Conservation (phyloP, 2,113 vertebrate species). For the Megaceryle torquata region DNA sequence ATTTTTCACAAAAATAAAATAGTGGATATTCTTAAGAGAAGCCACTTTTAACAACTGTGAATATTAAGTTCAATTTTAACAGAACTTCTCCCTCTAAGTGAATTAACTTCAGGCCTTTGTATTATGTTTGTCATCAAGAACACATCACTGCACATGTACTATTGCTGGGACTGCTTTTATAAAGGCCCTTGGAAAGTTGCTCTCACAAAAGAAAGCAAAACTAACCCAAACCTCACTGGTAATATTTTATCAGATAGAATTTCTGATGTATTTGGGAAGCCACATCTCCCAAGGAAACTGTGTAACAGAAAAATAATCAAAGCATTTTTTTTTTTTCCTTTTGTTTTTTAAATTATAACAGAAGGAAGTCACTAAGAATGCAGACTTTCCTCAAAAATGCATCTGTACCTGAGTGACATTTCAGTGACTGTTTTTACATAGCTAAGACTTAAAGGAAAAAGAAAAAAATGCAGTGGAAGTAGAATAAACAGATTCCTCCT, state of each 20-base stretch:
- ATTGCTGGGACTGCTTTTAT: not conserved
- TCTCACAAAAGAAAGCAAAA: not conserved
- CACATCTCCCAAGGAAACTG: not conserved
- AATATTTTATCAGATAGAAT: not conserved
- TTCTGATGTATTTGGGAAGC: not conserved
- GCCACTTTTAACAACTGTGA: not conserved
- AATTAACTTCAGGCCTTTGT: not conserved
- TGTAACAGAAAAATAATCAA: not conserved
- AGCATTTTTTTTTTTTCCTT: not conserved
- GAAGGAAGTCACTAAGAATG: not conserved
- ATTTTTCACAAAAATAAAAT: not conserved
- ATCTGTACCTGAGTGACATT: not conserved
- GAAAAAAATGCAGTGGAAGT: not conserved
- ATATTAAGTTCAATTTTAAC: not conserved
- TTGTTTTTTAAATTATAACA: not conserved
- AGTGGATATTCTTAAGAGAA: not conserved
- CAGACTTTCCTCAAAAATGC: not conserved
- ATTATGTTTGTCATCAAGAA: not conserved
- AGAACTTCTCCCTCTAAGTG: not conserved
- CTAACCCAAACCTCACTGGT: not conserved
- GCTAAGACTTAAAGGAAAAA: not conserved
- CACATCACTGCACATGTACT: not conserved
- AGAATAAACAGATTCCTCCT: not conserved
- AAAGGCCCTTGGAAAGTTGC: not conserved
- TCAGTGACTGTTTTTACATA: not conserved